Evolutionary conservation across 1,140 invertebrate genomes (phyloP), one percentile per base, ranked within the genome.

Genomic region (Macrobrachium rosenbergii): DNA sequence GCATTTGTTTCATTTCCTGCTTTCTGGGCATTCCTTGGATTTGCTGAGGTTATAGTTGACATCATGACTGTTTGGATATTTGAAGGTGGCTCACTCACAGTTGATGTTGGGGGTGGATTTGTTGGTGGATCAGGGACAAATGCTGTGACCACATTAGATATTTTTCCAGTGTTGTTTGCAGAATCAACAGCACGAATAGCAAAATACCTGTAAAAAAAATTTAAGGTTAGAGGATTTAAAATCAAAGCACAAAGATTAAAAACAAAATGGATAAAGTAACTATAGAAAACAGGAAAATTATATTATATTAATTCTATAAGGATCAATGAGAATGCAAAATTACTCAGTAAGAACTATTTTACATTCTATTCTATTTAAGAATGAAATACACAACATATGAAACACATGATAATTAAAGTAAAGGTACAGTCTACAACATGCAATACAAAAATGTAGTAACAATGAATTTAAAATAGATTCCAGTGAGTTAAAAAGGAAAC

Each of bases 91-190:
- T 67, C 64, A 45, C 28, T 72, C 16, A 63, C 67, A n/a, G 84
- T 62, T 12, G n/a, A 28, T 16, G 75, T 85, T 6, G 78, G 58
- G 17, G 64, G 86, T 11, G 79, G 76, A 28, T 83, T 83, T 14
- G 89, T 90, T 21, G 88, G 82, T 11, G 89, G 90, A 58, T 90
- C 87, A 2, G 93, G 93, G 2, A 94, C 92, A n/a, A 92, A 91
- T 52, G 93, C 91, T 43, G 92, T 90, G 11, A 94, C 93, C 89
- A 93, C 93, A 90, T 95, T 95, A 0, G 94, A 95, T 21, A 93
- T 90, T 8, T 93, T 92, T 0, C 93, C 93, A 8, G 91, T 91
- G 73, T 92, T 91, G 43, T 91, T 91, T 23, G 85, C 83, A 12
- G 90, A 88, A 77, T 92, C 92, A 64, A 93, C 92, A 0, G 93